Conservation (phyloP, 2,888 invertebrate genomes). For the Drosophila neonasuta region DNA sequence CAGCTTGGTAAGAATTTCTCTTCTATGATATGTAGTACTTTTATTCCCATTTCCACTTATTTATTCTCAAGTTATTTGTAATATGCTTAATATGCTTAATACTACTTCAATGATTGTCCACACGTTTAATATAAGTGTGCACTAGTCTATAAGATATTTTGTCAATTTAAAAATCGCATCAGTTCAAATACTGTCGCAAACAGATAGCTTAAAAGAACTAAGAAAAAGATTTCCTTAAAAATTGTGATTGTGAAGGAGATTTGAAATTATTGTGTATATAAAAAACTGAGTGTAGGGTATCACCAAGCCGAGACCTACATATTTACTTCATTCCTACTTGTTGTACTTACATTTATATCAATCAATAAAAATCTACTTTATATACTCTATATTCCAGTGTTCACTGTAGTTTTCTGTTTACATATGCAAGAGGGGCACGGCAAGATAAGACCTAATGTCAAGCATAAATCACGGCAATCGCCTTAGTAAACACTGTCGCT, state of each 20-base stretch:
- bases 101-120: background rate
- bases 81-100: too few species aligned
- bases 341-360: conserved; percentile 3
- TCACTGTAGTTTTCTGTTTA: conserved; percentile 14
- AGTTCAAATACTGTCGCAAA: background rate
- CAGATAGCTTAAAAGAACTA: background rate
- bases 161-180: background rate
- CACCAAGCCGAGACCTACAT: background rate
- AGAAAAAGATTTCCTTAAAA: background rate
- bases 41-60: too few species aligned
- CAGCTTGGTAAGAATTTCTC: too few species aligned
- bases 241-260: background rate
- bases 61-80: too few species aligned
- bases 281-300: conserved; percentile 3
- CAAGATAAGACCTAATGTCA: conserved; percentile 15
- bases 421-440: conserved; percentile 12
- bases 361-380: conserved; percentile 20
- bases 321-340: conserved; percentile 3
- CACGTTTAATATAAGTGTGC: background rate
- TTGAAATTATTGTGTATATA: background rate
- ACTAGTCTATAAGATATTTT: background rate
- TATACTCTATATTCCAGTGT: conserved; percentile 7
- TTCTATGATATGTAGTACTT: too few species aligned
- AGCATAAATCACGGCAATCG: conserved; percentile 59
- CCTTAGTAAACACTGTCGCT: background rate